Conservation (phyloP, 2,113 vertebrate genomes). For the Planiliza haematocheilus region DNA sequence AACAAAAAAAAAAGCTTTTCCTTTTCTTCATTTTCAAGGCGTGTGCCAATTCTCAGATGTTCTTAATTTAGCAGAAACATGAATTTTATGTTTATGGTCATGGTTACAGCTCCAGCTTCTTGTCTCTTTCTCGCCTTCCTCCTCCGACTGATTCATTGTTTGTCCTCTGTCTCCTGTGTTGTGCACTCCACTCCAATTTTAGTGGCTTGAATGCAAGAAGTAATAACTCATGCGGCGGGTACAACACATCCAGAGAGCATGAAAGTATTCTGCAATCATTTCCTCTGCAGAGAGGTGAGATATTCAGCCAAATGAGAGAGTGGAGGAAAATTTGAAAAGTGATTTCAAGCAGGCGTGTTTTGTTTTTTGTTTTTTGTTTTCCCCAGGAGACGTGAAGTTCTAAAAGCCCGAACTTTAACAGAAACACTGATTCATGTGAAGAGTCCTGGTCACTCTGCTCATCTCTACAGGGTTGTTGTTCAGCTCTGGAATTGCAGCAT, state of each 20-base stretch:
- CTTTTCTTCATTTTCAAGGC: not conserved
- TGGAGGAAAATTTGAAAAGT: slow-evolving; percentile 13
- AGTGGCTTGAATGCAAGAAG: not conserved
- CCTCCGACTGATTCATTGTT: not conserved
- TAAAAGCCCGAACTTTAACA: not conserved
- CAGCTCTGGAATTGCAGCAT: not conserved
- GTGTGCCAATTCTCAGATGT: not conserved
- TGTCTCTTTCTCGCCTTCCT: not conserved
- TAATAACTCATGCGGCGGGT: slow-evolving; percentile 9
- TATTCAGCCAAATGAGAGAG: slow-evolving; percentile 17
- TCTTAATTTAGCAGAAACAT: not conserved
- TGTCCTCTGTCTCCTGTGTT: slow-evolving; percentile 9
- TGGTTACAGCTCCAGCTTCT: not conserved
- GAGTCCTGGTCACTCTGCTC: slow-evolving; percentile 18
- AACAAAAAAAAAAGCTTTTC: not conserved
- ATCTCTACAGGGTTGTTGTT: not conserved
- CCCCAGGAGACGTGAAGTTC: not conserved
- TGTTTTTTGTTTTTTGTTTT: no score
- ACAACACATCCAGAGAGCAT: slow-evolving; percentile 8
- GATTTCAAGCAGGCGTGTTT: slow-evolving; percentile 44
- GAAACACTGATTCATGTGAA: no score
- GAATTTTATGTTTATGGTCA: not conserved
- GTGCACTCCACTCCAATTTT: not conserved
- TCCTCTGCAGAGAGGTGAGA: not conserved
- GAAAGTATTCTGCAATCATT: slow-evolving; percentile 14